Percentiles rank a stretch among this genome's conserved stretches.
Evolutionary conservation across 2,888 invertebrate genomes (phyloP).

Genomic region (Drosophila differens): DNA sequence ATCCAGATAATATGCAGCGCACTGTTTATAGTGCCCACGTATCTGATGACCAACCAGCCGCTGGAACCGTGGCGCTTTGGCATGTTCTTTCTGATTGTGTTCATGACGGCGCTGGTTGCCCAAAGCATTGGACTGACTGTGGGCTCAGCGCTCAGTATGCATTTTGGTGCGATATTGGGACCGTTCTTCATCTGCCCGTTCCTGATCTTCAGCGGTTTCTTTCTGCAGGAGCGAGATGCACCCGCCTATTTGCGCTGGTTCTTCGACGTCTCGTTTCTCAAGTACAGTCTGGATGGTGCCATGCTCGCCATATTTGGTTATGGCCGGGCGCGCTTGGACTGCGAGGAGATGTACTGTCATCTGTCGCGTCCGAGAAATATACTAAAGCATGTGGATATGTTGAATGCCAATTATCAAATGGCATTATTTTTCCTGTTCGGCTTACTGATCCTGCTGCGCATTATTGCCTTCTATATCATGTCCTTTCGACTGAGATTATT

Average conservation of each 20-base stretch:
- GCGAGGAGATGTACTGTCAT: conserved; percentile 91
- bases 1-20: conserved; percentile 92
- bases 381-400: conserved; percentile 91
- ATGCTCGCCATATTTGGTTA: conserved; percentile 93
- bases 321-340: conserved; percentile 90
- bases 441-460: conserved; percentile 88
- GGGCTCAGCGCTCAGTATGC: conserved; percentile 92
- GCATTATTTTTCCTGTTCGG: conserved; percentile 89
- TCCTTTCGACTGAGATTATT: conserved; percentile 88
- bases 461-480: conserved; percentile 89
- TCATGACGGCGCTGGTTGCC: conserved; percentile 92
- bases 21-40: conserved; percentile 91
- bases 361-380: conserved; percentile 90
- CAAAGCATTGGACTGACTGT: conserved; percentile 94
- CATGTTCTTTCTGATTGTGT: conserved; percentile 90
- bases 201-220: conserved; percentile 96
- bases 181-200: conserved; percentile 95
- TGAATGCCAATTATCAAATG: conserved; percentile 88
- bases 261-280: conserved; percentile 94
- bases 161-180: conserved; percentile 96
- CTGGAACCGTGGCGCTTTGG: conserved; percentile 90
- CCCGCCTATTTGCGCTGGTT: conserved; percentile 92
- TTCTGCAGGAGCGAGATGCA: conserved; percentile 93
- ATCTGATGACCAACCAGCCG: conserved; percentile 95
- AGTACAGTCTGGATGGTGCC: conserved; percentile 94